These are phyloP conservation scores for Heliconius melpomene DNA, from an alignment of 1,140 invertebrate species.

Conservation along the genomic window DNA sequence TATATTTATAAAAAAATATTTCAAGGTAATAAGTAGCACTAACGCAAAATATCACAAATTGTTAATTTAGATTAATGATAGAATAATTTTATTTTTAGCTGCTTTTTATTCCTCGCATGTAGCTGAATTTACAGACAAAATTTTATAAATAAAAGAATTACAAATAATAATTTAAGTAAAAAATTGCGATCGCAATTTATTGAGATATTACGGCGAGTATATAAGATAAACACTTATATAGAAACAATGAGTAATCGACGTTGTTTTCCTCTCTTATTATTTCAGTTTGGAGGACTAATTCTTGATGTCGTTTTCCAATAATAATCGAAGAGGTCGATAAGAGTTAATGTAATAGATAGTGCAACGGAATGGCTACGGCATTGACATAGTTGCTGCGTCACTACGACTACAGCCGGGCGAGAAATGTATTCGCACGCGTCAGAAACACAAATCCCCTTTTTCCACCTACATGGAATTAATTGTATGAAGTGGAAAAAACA, in stretches of 20 bases:
- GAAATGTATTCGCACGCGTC: conserved; percentile 22
- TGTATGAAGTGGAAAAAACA: background rate
- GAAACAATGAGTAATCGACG: background rate
- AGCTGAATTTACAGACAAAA: background rate
- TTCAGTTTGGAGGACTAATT: conserved; percentile 34
- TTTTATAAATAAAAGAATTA: background rate
- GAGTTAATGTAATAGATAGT: conserved; percentile 70
- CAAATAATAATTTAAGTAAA: background rate
- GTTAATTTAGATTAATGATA: no score
- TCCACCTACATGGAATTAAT: background rate
- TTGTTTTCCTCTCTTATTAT: conserved; percentile 37
- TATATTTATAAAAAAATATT: no score
- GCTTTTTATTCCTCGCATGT: no score
- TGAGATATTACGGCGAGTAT: background rate
- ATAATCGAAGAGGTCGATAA: conserved; percentile 75
- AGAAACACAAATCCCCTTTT: conserved; percentile 31
- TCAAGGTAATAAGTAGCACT: no score
- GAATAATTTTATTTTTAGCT: no score
- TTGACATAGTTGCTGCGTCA: conserved; percentile 75
- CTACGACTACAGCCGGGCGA: conserved; percentile 56
- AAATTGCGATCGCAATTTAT: background rate
- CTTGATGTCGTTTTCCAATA: conserved; percentile 59
- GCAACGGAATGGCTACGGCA: conserved; percentile 58
- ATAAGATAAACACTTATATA: background rate
- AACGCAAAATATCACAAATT: no score